Base-by-base conservation (phyloP, 2,113 vertebrate species). In the Syngnathus typhle region DNA sequence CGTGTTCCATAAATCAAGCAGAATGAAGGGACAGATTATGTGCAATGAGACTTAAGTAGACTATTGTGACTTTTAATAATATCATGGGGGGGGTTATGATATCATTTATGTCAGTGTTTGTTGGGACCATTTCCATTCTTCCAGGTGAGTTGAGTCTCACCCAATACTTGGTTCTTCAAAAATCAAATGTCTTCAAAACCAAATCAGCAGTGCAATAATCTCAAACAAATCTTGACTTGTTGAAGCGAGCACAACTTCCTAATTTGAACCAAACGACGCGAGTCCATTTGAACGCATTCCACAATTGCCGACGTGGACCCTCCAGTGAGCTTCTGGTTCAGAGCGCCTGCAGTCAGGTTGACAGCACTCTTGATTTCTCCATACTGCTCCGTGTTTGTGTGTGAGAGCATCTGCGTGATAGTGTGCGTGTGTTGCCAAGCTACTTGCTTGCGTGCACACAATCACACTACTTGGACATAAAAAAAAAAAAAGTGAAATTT, bases 401-500 rank as follows among this genome's bases (percentile, higher is more conserved):
- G 73, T 65, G 55, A 70, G 75, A 68, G n/a, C 61, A 60, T 64
- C 7, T 56, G 68, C 64, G 69, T 56, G 59, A 60, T n/a, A 37
- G 43, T 69, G 66, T 59, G 76, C 68, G 11, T 68, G 72, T n/a
- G 15, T 70, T 52, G 49, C 49, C 41, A 65, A 43, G 80, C 89
- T 80, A 89, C 89, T 88, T 82, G 60, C 84, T 88, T 89, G 87
- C 89, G 83, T 66, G 32, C 88, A 69, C 86, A 92, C 84, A 93
- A 85, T 73, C 84, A 37, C 89, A 90, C 88, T 83, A 89, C 84
- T 60, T 96, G 94, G 95, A 94, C 86, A 94, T 92, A 93, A 89
- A 18, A 49, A 52, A 88, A 52, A 88, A 78, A 82, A 43, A 92
- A 88, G 86, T 80, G 78, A 91, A 88, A 92, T 86, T 92, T 81